Evolutionary conservation across 2,888 invertebrate species (phyloP), one percentile per base, ranked within the genome.

Genomic region (Andrena hattorfiana): DNA sequence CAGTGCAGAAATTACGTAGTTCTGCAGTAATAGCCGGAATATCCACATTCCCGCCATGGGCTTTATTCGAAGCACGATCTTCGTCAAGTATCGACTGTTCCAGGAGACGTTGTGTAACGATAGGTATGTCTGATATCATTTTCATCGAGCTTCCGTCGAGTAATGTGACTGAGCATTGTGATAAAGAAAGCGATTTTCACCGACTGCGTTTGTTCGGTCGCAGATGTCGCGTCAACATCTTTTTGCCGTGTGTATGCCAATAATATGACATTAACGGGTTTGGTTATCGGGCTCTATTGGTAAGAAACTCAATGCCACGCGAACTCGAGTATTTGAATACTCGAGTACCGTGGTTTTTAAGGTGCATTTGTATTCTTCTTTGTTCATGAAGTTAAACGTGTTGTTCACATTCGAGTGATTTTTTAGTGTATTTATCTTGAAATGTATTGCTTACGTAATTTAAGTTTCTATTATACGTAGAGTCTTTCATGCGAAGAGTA

Each of bases 31-130:
- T 51, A 3, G 8, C 32, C 13, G 23, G 26, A 16, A 4, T 26
- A 35, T 35, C 7, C 13, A 59, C n/a, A 7, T 49, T 49, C 54
- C n/a, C 23, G 8, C 5, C 68, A 59, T 7, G 7, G 8, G 10
- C 1, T 54, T 49, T 51, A 30, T 66, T 71, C 35, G 13, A 16
- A 56, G 35, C 49, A n/a, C 6, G 16, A 20, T 30, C n/a, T 26
- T 51, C 20, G 28, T n/a, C 3, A 16, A 42, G 48, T 82, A 83
- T 78, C 77, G 81, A 82, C 77, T 59, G 82, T 77, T 64, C 70
- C 42, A 10, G 13, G 5, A 48, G 35, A 69, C 20, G 62, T 35
- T 49, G 26, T 26, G 32, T 49, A 49, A 69, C 20, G 56, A 51
- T 7, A 62, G 20, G 32, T 63, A 62, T 10, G 23, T 75, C 16